Conservation (phyloP, 2,888 invertebrate species). For the Oscheius sp. region DNA sequence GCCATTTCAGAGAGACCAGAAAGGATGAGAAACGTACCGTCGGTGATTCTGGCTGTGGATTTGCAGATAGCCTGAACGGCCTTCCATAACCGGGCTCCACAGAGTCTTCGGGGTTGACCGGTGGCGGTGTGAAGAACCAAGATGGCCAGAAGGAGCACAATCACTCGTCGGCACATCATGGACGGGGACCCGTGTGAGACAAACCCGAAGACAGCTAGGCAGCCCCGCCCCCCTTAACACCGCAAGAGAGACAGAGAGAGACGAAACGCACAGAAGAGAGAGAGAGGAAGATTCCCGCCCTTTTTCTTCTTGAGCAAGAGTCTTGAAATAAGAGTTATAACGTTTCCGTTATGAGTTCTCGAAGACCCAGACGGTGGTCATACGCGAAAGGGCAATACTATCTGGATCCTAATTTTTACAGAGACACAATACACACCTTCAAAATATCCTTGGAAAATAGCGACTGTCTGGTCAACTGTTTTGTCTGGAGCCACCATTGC, state of each 20-base stretch:
- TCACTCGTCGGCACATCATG: slow-evolving; percentile 31
- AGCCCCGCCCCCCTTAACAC: slow-evolving; percentile 20
- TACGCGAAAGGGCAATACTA: no score
- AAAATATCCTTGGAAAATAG: no score
- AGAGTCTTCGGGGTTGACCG: slow-evolving; percentile 18
- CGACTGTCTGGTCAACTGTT: no score
- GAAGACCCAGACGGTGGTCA: no score
- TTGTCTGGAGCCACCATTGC: no score
- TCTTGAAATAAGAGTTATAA: neutral
- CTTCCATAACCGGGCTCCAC: slow-evolving; percentile 22
- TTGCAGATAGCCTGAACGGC: slow-evolving; percentile 27
- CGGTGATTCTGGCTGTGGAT: slow-evolving; percentile 21
- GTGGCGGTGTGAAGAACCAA: slow-evolving; percentile 3
- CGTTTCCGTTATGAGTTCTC: no score
- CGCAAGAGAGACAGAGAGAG: slow-evolving; percentile 11
- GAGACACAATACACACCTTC: no score
- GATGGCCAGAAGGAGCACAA: slow-evolving; percentile 33
- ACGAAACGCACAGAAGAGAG: slow-evolving; percentile 3
- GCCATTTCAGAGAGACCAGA: no score
- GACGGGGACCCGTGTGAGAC: slow-evolving; percentile 24
- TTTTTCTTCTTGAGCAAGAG: no score
- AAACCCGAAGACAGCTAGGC: neutral
- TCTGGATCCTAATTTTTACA: no score
- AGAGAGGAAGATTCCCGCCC: neutral
- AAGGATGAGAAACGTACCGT: slow-evolving; percentile 8